These are phyloP conservation scores for Poecilobothrus nobilitatus DNA, from an alignment of 2,888 invertebrate genomes.

Conservation along the genomic window DNA sequence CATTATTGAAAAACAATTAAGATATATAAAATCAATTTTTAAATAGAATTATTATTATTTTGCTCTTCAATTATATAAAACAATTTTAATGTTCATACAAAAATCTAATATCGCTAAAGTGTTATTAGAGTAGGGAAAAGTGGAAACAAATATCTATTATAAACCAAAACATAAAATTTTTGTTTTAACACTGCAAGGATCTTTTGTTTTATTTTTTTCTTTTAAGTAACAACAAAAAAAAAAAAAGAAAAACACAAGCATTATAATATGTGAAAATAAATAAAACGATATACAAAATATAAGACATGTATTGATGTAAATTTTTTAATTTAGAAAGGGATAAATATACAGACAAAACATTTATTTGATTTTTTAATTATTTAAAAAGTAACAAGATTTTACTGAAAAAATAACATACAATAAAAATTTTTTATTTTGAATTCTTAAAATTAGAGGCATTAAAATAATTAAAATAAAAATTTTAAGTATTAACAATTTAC, in stretches of 20 bases:
- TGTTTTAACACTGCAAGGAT: background rate
- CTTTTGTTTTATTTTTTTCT: background rate
- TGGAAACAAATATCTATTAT: too few relatives aligned
- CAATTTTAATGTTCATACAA: too few relatives aligned
- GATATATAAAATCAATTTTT: too few relatives aligned
- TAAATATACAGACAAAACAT: background rate
- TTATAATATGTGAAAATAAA: background rate
- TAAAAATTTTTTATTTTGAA: too few relatives aligned
- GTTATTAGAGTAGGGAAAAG: too few relatives aligned
- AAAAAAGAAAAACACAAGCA: background rate
- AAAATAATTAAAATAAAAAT: background rate
- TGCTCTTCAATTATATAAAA: too few relatives aligned
- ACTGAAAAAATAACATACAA: too few relatives aligned
- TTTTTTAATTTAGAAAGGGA: background rate
- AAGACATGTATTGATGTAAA: background rate
- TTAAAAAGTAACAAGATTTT: too few relatives aligned
- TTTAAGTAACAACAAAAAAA: background rate
- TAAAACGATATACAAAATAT: background rate
- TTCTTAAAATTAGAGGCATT: background rate
- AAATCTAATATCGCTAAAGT: too few relatives aligned
- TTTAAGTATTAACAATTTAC: background rate
- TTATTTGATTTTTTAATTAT: too few relatives aligned
- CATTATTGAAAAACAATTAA: too few relatives aligned
- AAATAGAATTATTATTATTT: too few relatives aligned
- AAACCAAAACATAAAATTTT: background rate